These are phyloP conservation scores for Polydrusus cervinus DNA, from an alignment of 2,888 invertebrate species.

Conservation along the genomic window DNA sequence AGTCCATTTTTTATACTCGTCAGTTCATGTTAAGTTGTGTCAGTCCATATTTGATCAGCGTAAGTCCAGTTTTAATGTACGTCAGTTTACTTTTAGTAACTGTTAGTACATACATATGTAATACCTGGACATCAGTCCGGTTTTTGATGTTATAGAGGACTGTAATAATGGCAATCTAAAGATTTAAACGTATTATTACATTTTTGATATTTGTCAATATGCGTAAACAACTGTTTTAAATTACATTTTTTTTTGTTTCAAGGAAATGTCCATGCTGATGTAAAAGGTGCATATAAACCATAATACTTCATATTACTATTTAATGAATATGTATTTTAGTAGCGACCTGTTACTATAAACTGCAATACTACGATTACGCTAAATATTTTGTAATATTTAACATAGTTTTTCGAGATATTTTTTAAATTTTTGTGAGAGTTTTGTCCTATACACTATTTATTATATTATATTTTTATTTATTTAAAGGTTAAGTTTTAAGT, in stretches of 20 bases:
- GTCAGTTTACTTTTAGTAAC: not conserved
- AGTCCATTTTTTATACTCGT: not conserved
- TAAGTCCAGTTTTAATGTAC: slow-evolving; percentile 4
- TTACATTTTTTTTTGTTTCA: not conserved
- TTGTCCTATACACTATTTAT: slow-evolving; percentile 23
- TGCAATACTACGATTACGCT: slow-evolving; percentile 11
- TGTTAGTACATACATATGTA: too few relatives aligned
- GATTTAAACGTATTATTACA: not conserved
- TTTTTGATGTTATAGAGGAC: slow-evolving; percentile 19
- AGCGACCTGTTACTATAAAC: not conserved
- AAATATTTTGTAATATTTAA: slow-evolving; percentile 18
- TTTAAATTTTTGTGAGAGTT: slow-evolving; percentile 15
- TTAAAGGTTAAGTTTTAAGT: slow-evolving; percentile 20
- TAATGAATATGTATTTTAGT: slow-evolving; percentile 2
- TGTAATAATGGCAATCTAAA: not conserved
- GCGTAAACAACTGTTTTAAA: not conserved
- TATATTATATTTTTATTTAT: slow-evolving; percentile 29
- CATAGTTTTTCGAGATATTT: not conserved
- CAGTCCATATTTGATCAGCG: not conserved
- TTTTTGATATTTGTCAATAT: not conserved
- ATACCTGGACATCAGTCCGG: too few relatives aligned
- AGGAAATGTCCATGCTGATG: slow-evolving; percentile 1
- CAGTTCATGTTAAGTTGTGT: not conserved
- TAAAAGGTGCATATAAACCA: not conserved
- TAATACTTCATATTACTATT: not conserved